phyloP scores from a whole-genome alignment of 2,797 vertebrate species.

The Diplodus sargus region DNA sequence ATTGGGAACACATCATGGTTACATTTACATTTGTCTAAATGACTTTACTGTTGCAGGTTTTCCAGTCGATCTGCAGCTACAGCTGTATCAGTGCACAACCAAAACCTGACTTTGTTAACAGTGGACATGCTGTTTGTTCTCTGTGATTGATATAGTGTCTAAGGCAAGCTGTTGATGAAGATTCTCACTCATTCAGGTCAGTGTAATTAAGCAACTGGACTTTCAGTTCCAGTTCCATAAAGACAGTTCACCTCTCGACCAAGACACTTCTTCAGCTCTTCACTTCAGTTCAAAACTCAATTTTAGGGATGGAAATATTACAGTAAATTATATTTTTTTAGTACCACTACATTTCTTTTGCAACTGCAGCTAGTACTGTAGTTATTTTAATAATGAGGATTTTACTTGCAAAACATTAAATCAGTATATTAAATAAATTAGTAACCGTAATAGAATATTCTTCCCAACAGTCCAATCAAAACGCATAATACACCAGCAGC shows the following conservation, averaged over 20 bases:
- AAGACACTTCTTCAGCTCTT: too few relatives aligned
- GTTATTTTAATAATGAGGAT: not conserved
- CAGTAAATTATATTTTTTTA: not conserved
- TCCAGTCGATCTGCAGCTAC: too few relatives aligned
- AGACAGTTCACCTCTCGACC: too few relatives aligned
- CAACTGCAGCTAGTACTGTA: too few relatives aligned
- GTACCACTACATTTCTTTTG: not conserved
- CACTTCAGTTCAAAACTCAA: not conserved
- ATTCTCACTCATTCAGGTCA: too few relatives aligned
- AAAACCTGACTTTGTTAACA: not conserved
- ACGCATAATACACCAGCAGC: not conserved
- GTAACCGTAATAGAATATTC: not conserved
- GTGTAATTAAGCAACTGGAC: too few relatives aligned
- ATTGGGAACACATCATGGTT: too few relatives aligned
- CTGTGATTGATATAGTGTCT: not conserved
- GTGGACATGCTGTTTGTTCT: not conserved
- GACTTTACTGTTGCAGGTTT: too few relatives aligned
- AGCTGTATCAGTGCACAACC: not conserved
- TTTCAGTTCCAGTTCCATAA: too few relatives aligned
- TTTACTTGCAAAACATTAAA: not conserved
- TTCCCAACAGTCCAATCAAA: not conserved
- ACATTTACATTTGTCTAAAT: too few relatives aligned
- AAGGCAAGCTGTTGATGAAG: not conserved
- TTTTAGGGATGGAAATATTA: not conserved
- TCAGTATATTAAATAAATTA: not conserved